A percentile compares a stretch with the other conserved stretches of the same genome.
Evolutionary conservation across 2,113 vertebrate species (phyloP).

Genomic region (Coryphaenoides rupestris): DNA sequence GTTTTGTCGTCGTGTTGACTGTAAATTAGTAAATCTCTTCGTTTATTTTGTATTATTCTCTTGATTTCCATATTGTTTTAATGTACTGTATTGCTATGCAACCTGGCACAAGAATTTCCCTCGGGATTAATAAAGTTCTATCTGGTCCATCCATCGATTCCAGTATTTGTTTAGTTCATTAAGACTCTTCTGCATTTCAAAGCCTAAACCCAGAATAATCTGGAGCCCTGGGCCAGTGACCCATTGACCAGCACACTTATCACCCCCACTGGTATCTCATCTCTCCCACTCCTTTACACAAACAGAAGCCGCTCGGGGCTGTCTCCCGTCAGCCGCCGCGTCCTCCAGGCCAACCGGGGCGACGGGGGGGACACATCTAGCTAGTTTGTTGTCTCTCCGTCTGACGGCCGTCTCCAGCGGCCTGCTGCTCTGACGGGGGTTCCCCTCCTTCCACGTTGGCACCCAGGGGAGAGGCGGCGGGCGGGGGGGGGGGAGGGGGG

Average conservation of each 20-base stretch:
- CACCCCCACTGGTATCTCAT: constrained; percentile 1
- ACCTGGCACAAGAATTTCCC: no score
- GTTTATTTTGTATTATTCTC: no score
- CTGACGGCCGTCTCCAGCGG: constrained; percentile 61
- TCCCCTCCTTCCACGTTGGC: constrained; percentile 53
- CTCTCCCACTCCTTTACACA: background rate
- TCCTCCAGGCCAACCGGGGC: constrained; percentile 32
- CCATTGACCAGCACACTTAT: background rate
- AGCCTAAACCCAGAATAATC: background rate
- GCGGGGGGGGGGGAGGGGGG: constrained; percentile 32
- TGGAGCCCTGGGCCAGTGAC: background rate
- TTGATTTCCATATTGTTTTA: no score
- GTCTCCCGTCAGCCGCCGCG: constrained; percentile 15
- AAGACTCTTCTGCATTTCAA: no score
- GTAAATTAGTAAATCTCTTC: no score
- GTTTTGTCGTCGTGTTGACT: no score
- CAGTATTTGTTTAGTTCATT: no score
- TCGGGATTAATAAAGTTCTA: no score
- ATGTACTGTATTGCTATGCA: no score
- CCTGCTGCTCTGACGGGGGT: constrained; percentile 50
- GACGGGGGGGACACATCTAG: constrained; percentile 25
- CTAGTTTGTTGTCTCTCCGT: constrained; percentile 21
- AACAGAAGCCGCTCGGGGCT: constrained; percentile 14
- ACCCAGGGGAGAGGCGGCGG: constrained; percentile 30
- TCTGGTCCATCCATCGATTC: no score